phyloP scores from a whole-genome alignment of 2,888 invertebrate species.

The Cryptosula pallasiana region DNA sequence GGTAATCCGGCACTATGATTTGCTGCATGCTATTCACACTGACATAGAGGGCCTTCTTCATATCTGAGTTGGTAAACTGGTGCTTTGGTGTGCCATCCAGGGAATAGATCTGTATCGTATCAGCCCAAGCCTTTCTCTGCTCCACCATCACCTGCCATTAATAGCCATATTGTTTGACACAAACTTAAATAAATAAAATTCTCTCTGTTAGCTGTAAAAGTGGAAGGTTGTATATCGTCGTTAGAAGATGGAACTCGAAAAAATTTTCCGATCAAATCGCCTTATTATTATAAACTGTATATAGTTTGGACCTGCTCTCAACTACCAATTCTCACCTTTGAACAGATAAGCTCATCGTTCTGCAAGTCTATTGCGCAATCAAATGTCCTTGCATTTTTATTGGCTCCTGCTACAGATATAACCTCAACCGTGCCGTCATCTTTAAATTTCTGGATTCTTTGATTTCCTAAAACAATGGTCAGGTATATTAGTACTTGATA shows the following conservation, averaged over 20 bases:
- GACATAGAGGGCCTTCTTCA: constrained; percentile 32
- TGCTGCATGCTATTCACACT: constrained; percentile 30
- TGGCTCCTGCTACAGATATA: constrained; percentile 7
- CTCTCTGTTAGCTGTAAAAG: no score
- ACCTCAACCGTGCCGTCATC: constrained; percentile 6
- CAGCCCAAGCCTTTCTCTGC: constrained; percentile 27
- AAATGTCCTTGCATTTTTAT: constrained; percentile 15
- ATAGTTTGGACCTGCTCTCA: no score
- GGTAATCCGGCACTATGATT: constrained; percentile 32
- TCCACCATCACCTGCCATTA: constrained; percentile 8
- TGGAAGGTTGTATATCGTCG: no score
- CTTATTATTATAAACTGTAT: no score
- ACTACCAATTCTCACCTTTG: constrained; percentile 29
- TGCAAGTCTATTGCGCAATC: constrained; percentile 27
- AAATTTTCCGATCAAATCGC: no score
- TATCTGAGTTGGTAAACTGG: constrained; percentile 30
- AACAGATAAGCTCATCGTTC: constrained; percentile 29
- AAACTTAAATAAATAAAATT: no score
- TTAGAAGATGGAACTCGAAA: no score
- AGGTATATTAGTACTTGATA: no score
- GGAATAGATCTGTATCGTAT: constrained; percentile 29
- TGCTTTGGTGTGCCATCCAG: constrained; percentile 29
- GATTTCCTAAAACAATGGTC: constrained; percentile 21
- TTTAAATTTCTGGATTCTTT: constrained; percentile 18
- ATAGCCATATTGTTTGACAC: no score